A percentile compares a stretch with the other conserved stretches of the same genome.
Conservation (phyloP, 2,113 vertebrate species). For the Stegastes partitus region DNA sequence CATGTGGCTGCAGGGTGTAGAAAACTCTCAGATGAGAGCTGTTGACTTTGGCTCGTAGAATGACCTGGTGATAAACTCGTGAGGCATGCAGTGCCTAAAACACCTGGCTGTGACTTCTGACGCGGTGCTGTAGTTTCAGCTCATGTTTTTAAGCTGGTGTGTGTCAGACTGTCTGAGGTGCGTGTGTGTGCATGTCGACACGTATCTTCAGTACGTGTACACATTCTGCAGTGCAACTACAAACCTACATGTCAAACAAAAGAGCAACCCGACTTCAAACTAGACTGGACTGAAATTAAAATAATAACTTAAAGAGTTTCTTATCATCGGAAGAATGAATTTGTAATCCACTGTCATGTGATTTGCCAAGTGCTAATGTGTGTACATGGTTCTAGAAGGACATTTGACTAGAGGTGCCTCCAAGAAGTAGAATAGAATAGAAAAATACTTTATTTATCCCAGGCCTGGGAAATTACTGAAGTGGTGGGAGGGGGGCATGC, state of each 20-base stretch:
- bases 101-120: conserved; percentile 70
- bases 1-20: conserved; percentile 13
- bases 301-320: too few species aligned
- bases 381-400: too few species aligned
- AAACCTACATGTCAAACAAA: conserved; percentile 15
- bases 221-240: background rate
- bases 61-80: conserved; percentile 1
- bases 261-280: background rate
- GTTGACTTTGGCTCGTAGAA: conserved; percentile 40
- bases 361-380: too few species aligned
- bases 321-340: too few species aligned
- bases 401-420: too few species aligned
- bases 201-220: background rate
- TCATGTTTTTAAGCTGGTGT: background rate
- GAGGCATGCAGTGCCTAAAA: conserved; percentile 18
- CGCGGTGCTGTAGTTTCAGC: conserved; percentile 36
- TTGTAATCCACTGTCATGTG: too few species aligned
- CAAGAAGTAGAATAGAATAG: too few species aligned
- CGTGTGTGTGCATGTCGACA: background rate
- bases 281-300: background rate
- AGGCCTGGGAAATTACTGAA: too few species aligned
- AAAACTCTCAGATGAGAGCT: conserved; percentile 9
- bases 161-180: background rate
- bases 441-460: too few species aligned
- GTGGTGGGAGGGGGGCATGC: too few species aligned